These are phyloP conservation scores for Toxonevra muliebris DNA, from an alignment of 2,888 invertebrate genomes.

Conservation along the genomic window DNA sequence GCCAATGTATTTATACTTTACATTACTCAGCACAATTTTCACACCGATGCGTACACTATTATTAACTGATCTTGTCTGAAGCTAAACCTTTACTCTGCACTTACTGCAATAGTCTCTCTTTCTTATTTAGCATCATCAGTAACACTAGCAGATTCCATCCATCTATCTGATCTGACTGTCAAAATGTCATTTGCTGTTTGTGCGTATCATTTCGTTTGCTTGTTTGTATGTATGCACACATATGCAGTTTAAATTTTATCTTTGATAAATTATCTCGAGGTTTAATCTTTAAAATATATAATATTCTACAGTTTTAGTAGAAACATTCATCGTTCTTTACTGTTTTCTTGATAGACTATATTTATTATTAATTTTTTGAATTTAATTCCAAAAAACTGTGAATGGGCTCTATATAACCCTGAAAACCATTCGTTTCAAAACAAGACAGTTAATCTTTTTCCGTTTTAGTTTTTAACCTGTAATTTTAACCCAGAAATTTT, in stretches of 20 bases:
- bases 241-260: conserved; percentile 23
- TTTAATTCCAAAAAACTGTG: too few relatives aligned
- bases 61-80: conserved; percentile 45
- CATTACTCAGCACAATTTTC: conserved; percentile 48
- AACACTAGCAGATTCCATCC: not conserved
- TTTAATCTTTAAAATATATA: too few relatives aligned
- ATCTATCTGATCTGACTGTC: conserved; percentile 4
- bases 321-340: too few relatives aligned
- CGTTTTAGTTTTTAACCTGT: too few relatives aligned
- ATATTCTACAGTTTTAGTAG: too few relatives aligned
- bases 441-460: too few relatives aligned
- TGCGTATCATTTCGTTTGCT: not conserved
- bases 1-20: conserved; percentile 33
- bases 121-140: conserved; percentile 1
- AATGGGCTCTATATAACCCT: too few relatives aligned
- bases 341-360: too few relatives aligned
- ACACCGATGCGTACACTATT: conserved; percentile 43
- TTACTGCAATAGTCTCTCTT: conserved; percentile 9
- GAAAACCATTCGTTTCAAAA: too few relatives aligned
- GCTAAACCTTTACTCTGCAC: conserved; percentile 9
- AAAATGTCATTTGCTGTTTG: conserved; percentile 33
- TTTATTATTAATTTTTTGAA: conserved; percentile 15
- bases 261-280: not conserved
- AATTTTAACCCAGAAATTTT: too few relatives aligned
- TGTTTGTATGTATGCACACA: not conserved